Conservation (phyloP, 2,113 vertebrate species). For the Illadopsis cleaveri region DNA sequence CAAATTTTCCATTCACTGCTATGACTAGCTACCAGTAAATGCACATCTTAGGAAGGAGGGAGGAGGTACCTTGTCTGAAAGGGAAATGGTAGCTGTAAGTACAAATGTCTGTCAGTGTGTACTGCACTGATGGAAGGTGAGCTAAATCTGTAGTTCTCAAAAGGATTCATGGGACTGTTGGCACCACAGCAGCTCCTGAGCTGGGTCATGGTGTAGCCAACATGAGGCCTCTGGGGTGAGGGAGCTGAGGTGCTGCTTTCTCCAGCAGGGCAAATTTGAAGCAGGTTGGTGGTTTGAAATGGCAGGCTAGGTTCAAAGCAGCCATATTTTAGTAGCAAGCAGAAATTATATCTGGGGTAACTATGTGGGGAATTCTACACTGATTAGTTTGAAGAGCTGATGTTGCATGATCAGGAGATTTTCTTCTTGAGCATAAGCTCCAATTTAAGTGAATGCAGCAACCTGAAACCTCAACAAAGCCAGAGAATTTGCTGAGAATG, state of each 20-base stretch:
- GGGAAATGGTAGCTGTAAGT: not conserved
- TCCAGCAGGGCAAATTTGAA: not conserved
- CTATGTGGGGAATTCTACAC: not conserved
- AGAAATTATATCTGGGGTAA: not conserved
- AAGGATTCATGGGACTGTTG: not conserved
- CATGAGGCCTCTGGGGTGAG: not conserved
- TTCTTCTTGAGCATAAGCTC: not conserved
- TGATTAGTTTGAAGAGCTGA: not conserved
- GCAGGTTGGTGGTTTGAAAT: not conserved
- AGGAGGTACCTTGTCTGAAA: not conserved
- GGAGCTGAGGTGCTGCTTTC: not conserved
- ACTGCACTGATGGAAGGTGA: not conserved
- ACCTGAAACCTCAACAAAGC: not conserved
- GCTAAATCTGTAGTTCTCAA: rapidly evolving
- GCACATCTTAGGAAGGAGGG: not conserved
- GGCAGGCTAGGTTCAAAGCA: not conserved
- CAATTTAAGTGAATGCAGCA: not conserved
- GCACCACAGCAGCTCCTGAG: not conserved
- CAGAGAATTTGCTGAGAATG: not conserved
- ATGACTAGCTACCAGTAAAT: not conserved
- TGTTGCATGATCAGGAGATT: not conserved
- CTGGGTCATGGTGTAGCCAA: not conserved
- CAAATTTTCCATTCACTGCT: not conserved
- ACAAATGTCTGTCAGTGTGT: rapidly evolving
- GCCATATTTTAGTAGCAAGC: not conserved